Evolutionary conservation across 2,888 invertebrate genomes (phyloP).

Genomic region (Eucriotettix oculatus): DNA sequence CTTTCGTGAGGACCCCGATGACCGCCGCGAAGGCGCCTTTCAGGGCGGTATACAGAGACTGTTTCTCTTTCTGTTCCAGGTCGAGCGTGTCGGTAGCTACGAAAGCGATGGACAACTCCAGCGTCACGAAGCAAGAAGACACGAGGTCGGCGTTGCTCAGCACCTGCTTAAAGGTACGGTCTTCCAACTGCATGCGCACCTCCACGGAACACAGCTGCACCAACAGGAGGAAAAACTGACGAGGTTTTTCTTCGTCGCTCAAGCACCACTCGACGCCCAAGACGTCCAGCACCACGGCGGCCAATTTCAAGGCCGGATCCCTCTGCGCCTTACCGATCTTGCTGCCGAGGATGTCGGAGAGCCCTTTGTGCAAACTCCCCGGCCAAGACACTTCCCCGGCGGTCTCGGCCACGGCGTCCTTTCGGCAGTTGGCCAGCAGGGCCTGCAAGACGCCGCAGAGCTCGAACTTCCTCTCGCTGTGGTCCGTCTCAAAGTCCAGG

Average conservation of each 20-base stretch:
- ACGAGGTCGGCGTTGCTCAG: conserved; percentile 59
- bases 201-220: conserved; percentile 82
- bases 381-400: conserved; percentile 66
- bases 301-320: conserved; percentile 72
- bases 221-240: conserved; percentile 61
- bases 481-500: conserved; percentile 75
- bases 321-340: conserved; percentile 77
- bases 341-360: conserved; percentile 68
- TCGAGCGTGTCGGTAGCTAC: conserved; percentile 68
- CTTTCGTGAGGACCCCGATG: conserved; percentile 51
- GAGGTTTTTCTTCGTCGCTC: conserved; percentile 58
- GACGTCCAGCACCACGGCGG: conserved; percentile 61
- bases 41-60: conserved; percentile 74
- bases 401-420: conserved; percentile 42
- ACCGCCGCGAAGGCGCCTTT: conserved; percentile 79
- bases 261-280: conserved; percentile 75
- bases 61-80: conserved; percentile 78
- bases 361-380: conserved; percentile 59
- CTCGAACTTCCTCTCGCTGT: conserved; percentile 79
- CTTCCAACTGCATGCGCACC: conserved; percentile 85
- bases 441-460: conserved; percentile 63
- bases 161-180: conserved; percentile 57
- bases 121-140: conserved; percentile 65
- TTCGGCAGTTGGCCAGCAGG: conserved; percentile 54
- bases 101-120: conserved; percentile 63